Evolutionary conservation across 2,797 vertebrate species (phyloP).

Genomic region (Helicolenus hilgendorfi): DNA sequence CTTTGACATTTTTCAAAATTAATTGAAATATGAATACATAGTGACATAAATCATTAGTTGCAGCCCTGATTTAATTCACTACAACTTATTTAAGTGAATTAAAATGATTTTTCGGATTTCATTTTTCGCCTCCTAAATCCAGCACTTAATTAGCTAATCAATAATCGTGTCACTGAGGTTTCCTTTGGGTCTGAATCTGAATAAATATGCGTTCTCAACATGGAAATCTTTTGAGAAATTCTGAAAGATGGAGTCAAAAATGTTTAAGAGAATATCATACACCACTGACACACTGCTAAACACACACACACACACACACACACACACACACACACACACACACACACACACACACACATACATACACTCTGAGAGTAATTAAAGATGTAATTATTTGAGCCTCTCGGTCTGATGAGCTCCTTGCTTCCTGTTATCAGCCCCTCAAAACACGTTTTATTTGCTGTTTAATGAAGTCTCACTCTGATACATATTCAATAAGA

Average conservation of each 20-base stretch:
- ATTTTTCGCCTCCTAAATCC: background rate
- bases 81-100: background rate
- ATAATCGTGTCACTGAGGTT: background rate
- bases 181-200: background rate
- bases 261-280: background rate
- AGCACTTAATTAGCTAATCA: background rate
- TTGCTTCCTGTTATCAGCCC: slow-evolving; percentile 64
- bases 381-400: slow-evolving; percentile 69
- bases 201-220: slow-evolving; percentile 11
- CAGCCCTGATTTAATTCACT: background rate
- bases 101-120: background rate
- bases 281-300: background rate
- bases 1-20: background rate
- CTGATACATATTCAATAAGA: slow-evolving; percentile 60
- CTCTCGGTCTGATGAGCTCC: slow-evolving; percentile 56
- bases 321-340: background rate
- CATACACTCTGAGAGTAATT: slow-evolving; percentile 43
- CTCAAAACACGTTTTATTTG: slow-evolving; percentile 45
- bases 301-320: background rate
- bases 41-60: background rate
- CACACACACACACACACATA: background rate
- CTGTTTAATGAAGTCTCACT: slow-evolving; percentile 44
- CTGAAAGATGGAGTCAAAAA: background rate
- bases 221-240: background rate
- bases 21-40: background rate